Conservation (phyloP, 1,140 invertebrate genomes). For the Diabrotica undecimpunctata region DNA sequence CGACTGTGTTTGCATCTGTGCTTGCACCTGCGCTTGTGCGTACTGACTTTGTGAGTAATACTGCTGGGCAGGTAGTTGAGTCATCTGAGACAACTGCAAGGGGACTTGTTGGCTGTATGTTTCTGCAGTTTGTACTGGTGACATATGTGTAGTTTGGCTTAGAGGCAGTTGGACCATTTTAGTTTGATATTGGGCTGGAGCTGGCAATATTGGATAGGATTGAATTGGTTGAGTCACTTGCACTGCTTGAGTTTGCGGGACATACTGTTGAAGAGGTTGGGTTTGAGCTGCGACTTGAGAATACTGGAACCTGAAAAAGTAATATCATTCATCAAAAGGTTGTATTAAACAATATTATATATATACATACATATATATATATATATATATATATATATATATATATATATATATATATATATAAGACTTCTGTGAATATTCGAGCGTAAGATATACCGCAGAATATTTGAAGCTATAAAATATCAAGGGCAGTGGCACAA, state of each 20-base stretch:
- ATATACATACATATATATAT: no score
- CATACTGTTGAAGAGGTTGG: slow-evolving; percentile 17
- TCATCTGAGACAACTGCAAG: slow-evolving; percentile 30
- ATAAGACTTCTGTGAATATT: no score
- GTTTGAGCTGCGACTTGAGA: slow-evolving; percentile 14
- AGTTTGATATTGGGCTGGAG: slow-evolving; percentile 9
- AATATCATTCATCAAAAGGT: not conserved
- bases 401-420: no score
- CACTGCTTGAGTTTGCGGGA: not conserved
- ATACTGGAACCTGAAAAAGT: slow-evolving; percentile 6
- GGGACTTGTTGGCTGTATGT: slow-evolving; percentile 10
- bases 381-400: no score
- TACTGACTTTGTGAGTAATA: slow-evolving; percentile 10
- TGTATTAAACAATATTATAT: no score
- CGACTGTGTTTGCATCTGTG: not conserved
- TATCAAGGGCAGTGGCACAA: no score
- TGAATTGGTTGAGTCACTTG: slow-evolving; percentile 18
- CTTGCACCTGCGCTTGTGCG: no score
- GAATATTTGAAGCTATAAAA: no score
- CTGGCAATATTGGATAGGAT: slow-evolving; percentile 9
- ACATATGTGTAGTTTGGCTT: slow-evolving; percentile 14
- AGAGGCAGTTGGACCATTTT: not conserved
- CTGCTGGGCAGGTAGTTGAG: slow-evolving; percentile 38
- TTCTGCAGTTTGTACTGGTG: slow-evolving; percentile 16
- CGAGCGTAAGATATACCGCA: no score